Base-by-base conservation (phyloP, 2,888 invertebrate genomes). In the Exephanes ischioxanthus region DNA sequence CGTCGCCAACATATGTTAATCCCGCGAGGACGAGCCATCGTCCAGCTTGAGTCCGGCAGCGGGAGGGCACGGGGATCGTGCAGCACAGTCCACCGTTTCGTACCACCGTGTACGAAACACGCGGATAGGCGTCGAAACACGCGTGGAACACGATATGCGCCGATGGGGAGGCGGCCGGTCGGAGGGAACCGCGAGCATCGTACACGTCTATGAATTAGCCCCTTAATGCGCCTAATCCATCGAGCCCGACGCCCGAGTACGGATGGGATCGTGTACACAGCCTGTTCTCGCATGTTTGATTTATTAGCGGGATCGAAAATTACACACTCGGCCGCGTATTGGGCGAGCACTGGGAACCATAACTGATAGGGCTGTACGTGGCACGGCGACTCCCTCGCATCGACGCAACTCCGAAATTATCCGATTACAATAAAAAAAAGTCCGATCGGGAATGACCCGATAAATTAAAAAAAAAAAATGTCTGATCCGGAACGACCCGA, bases 191-290 rank as follows among this genome's bases (percentile, higher is more conserved):
- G 61, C 22, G 48, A 51, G 45, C 75, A 55, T 37, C 22, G 48
- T 63, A 75, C 66, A 80, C 75, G 63, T 75, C 83, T 80, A 84
- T 84, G 83, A 84, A 84, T 84, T 70, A 84, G 75, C 45, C 75
- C 63, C 75, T 75, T 84, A 79, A 84, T 84, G 75, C 79, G 66
- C 79, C 51, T 83, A 79, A 83, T 84, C 83, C 83, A 53, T 71
- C 67, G 75, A 53, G 55, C 75, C 70, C 53, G 83, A 55, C 9
- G 19, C 19, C 19, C 55, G 55, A 55, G 16, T 48, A n/a, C 2
- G 26, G 22, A 41, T 58, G 33, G n/a, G 30, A 3, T 30, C 5
- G 51, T 63, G 72, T 75, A 53, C 63, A 70, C 75, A 73, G 70
- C 63, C 30, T 79, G 79, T 63, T 83, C 75, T 53, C 75, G 70